phyloP scores from a whole-genome alignment of 1,140 invertebrate species.

The Aphidius gifuensis region DNA sequence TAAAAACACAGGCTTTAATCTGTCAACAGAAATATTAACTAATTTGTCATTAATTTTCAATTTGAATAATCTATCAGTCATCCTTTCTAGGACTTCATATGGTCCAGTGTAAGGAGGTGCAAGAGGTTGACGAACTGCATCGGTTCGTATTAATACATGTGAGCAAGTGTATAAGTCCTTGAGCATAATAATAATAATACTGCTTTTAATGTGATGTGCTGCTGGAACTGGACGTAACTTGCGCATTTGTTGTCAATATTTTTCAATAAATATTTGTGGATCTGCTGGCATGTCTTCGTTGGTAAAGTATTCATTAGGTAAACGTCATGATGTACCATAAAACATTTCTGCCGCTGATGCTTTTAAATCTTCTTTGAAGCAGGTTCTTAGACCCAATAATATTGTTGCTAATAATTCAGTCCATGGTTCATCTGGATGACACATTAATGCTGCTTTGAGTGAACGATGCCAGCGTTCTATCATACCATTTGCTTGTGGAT shows the following conservation, averaged over 20 bases:
- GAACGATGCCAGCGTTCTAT: slow-evolving; percentile 48
- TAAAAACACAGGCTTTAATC: slow-evolving; percentile 15
- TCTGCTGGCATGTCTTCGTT: slow-evolving; percentile 23
- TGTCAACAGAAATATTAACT: slow-evolving; percentile 7
- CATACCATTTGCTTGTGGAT: slow-evolving; percentile 46
- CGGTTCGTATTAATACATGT: slow-evolving; percentile 32
- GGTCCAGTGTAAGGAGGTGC: slow-evolving; percentile 33
- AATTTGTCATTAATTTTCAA: slow-evolving; percentile 10
- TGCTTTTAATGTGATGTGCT: slow-evolving; percentile 16
- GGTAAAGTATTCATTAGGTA: slow-evolving; percentile 35
- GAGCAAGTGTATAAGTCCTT: slow-evolving; percentile 21
- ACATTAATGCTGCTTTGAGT: slow-evolving; percentile 45
- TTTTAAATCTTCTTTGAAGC: slow-evolving; percentile 39
- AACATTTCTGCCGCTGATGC: slow-evolving; percentile 42
- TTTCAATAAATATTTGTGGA: no score
- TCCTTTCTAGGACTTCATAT: slow-evolving; percentile 26
- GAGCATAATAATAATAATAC: slow-evolving; percentile 18
- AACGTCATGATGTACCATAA: slow-evolving; percentile 38
- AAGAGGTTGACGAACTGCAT: slow-evolving; percentile 26
- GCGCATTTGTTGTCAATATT: no score
- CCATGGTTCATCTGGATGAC: slow-evolving; percentile 35
- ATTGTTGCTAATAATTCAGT: slow-evolving; percentile 41
- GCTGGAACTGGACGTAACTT: slow-evolving; percentile 16
- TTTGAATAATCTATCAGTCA: slow-evolving; percentile 24
- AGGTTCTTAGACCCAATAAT: slow-evolving; percentile 43